phyloP scores from a whole-genome alignment of 1,140 invertebrate species.

The Druon quercuslanigerum region DNA sequence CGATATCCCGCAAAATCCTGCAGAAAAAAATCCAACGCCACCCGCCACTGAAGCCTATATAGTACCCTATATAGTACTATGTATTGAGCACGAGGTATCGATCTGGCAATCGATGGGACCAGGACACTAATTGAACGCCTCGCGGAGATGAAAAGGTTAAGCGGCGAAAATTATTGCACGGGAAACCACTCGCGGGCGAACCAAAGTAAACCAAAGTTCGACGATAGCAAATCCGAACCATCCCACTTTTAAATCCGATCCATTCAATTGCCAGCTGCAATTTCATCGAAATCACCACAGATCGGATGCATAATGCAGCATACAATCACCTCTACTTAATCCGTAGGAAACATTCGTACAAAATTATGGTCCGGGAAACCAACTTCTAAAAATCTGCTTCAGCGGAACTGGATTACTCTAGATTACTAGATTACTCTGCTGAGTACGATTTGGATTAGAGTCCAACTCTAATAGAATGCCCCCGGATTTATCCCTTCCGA shows the following conservation, averaged over 20 bases:
- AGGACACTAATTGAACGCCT: conserved; percentile 29
- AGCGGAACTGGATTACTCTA: too few species aligned
- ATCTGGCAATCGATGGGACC: conserved; percentile 29
- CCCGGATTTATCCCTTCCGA: too few species aligned
- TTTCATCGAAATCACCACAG: neutral
- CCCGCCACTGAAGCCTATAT: neutral
- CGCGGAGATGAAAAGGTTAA: conserved; percentile 27
- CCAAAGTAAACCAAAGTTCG: conserved; percentile 10
- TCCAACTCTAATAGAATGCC: too few species aligned
- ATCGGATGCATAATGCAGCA: conserved; percentile 1
- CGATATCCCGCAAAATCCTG: conserved; percentile 31
- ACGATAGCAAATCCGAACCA: neutral
- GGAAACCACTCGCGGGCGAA: conserved; percentile 13
- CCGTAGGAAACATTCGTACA: neutral
- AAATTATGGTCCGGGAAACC: neutral
- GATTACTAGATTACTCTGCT: too few species aligned
- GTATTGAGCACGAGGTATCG: conserved; percentile 18
- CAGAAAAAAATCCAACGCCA: neutral
- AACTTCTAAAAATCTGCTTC: too few species aligned
- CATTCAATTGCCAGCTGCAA: conserved; percentile 21
- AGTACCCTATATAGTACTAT: neutral
- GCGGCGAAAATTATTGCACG: conserved; percentile 24
- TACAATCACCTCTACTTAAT: neutral
- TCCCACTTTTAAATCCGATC: neutral
- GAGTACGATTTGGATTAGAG: too few species aligned